Percentiles rank a stretch among this genome's conserved stretches.
Evolutionary conservation across 2,113 vertebrate genomes (phyloP).

Genomic region (Anthoscopus minutus): DNA sequence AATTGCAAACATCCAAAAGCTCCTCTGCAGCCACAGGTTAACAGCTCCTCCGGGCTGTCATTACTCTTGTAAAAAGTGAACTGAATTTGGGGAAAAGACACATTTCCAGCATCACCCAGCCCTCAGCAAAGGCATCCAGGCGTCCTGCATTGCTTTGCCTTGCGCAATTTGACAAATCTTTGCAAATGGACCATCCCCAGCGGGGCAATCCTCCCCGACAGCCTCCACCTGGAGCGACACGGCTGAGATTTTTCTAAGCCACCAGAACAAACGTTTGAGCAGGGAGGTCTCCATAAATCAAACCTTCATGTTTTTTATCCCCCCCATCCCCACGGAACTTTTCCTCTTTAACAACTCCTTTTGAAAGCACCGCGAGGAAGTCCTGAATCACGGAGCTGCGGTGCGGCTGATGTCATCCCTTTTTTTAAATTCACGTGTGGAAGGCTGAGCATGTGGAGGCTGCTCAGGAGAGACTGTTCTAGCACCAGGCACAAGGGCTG

Average conservation of each 20-base stretch:
- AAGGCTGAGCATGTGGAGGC: slow-evolving; percentile 11
- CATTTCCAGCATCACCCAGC: background rate
- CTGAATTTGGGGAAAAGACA: background rate
- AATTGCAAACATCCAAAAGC: background rate
- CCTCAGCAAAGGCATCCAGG: background rate
- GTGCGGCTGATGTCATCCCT: slow-evolving; percentile 54
- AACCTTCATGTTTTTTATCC: background rate
- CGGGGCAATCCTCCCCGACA: background rate
- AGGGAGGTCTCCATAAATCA: slow-evolving; percentile 33
- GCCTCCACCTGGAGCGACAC: background rate
- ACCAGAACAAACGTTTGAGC: background rate
- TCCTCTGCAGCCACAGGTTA: background rate
- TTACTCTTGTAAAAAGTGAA: background rate
- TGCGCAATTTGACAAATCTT: slow-evolving; percentile 19
- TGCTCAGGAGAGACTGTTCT: slow-evolving; percentile 44
- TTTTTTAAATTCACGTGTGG: slow-evolving; percentile 62
- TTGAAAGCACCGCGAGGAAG: slow-evolving; percentile 7
- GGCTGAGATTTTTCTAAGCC: background rate
- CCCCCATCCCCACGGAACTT: background rate
- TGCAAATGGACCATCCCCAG: background rate
- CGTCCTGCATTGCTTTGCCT: background rate
- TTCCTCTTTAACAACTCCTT: background rate
- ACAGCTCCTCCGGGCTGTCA: background rate
- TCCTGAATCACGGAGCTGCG: slow-evolving; percentile 3
- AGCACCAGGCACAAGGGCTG: slow-evolving; percentile 31